A percentile compares a stretch with the other conserved stretches of the same genome.
Evolutionary conservation across 2,113 vertebrate species (phyloP).

Genomic region (Leuciscus idus): DNA sequence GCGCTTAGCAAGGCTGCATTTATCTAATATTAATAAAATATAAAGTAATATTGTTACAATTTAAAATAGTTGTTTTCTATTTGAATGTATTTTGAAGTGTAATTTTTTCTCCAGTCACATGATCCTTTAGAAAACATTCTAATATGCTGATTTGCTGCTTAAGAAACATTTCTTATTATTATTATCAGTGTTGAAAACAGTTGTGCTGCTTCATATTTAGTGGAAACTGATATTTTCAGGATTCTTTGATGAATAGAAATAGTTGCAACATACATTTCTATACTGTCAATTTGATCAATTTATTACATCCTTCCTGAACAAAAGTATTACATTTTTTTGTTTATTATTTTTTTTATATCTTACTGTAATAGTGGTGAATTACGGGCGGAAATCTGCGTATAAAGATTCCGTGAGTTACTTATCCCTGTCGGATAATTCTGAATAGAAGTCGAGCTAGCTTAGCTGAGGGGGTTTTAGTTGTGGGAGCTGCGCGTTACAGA

Average conservation of each 20-base stretch:
- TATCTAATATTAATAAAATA: not conserved
- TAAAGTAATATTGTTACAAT: not conserved
- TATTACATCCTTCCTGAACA: no score
- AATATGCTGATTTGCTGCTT: not conserved
- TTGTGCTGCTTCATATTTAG: not conserved
- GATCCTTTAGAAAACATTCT: not conserved
- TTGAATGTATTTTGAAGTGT: not conserved
- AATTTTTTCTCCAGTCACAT: not conserved
- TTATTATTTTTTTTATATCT: not conserved
- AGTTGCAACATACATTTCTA: not conserved
- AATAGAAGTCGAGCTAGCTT: conserved; percentile 23
- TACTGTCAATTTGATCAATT: not conserved
- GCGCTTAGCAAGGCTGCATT: not conserved
- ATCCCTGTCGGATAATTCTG: not conserved
- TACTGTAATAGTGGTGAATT: not conserved
- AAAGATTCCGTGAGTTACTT: not conserved
- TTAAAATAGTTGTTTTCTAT: not conserved
- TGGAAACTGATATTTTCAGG: not conserved
- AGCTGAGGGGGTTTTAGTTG: not conserved
- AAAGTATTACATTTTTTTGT: no score
- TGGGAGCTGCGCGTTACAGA: conserved; percentile 65
- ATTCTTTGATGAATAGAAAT: not conserved
- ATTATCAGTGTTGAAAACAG: not conserved
- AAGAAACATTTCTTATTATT: not conserved
- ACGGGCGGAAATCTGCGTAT: not conserved